Percentiles rank a stretch among this genome's conserved stretches.
Evolutionary conservation across 2,797 vertebrate genomes (phyloP).

Genomic region (Setipinna tenuifilis): DNA sequence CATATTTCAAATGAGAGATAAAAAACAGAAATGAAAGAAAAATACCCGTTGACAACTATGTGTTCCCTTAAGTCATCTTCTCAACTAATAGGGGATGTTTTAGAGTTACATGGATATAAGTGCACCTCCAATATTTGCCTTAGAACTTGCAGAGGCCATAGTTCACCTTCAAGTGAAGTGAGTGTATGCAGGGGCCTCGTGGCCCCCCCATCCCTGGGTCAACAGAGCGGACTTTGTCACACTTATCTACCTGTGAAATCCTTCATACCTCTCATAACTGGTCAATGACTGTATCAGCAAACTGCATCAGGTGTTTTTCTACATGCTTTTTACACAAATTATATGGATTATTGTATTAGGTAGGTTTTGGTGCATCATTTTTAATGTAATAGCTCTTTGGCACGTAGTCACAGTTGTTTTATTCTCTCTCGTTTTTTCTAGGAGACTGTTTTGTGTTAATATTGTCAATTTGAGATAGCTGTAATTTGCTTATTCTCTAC

Average conservation of each 20-base stretch:
- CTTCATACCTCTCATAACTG: constrained; percentile 99
- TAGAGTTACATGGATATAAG: constrained; percentile 89
- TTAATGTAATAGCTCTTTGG: constrained; percentile 97
- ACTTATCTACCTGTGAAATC: constrained; percentile 99
- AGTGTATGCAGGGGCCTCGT: constrained; percentile 94
- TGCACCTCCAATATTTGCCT: constrained; percentile 98
- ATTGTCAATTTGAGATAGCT: constrained; percentile 96
- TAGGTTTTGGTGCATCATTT: constrained; percentile 95
- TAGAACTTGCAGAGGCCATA: constrained; percentile 99
- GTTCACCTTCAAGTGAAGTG: constrained; percentile 97
- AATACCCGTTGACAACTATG: constrained; percentile 62
- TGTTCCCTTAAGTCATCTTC: constrained; percentile 66
- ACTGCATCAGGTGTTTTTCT: constrained; percentile 99
- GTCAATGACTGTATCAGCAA: constrained; percentile 99
- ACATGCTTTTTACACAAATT: constrained; percentile 99
- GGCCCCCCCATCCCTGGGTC: constrained; percentile 87
- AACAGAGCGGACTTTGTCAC: constrained; percentile 96
- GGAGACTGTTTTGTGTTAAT: constrained; percentile 99
- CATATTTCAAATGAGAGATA: constrained; percentile 47
- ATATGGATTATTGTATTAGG: constrained; percentile 98
- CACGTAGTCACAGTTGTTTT: constrained; percentile 80
- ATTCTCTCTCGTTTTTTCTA: constrained; percentile 85
- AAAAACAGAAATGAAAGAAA: constrained; percentile 35
- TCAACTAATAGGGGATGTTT: constrained; percentile 74
- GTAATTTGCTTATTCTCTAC: constrained; percentile 97